Evolutionary conservation across 1,140 invertebrate genomes (phyloP).

Genomic region (Drosophila quadrilineata): DNA sequence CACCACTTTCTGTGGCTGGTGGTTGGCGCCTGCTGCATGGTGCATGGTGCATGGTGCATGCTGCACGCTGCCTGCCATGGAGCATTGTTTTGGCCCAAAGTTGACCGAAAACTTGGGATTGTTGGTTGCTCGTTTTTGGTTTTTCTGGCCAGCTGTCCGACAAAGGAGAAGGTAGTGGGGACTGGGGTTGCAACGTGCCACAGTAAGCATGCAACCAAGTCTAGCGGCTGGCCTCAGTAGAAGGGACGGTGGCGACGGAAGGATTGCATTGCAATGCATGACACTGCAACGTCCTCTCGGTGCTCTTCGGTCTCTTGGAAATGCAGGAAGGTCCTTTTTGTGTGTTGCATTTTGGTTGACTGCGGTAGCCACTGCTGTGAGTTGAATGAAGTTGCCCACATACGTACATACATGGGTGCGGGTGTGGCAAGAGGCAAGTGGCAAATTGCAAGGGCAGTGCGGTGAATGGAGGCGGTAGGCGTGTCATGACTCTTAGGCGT

Average conservation of each 20-base stretch:
- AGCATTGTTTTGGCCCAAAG: conserved; percentile 76
- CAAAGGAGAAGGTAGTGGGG: not conserved
- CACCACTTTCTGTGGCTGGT: not conserved
- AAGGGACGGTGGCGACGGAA: conserved; percentile 2
- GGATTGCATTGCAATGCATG: conserved; percentile 55
- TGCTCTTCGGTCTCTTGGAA: too few relatives aligned
- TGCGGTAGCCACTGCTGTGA: not conserved
- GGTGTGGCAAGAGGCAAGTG: too few relatives aligned
- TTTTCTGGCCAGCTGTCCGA: conserved; percentile 34
- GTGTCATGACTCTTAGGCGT: conserved; percentile 41
- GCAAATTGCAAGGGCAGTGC: too few relatives aligned
- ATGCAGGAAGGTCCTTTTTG: conserved; percentile 17
- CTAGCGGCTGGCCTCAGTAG: not conserved
- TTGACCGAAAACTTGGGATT: conserved; percentile 79
- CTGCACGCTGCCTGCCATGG: not conserved
- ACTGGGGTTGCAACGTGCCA: too few relatives aligned
- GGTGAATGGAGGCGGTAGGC: not conserved
- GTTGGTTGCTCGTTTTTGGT: conserved; percentile 72
- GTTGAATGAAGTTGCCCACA: not conserved
- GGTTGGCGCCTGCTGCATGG: not conserved
- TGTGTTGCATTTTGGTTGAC: conserved; percentile 10
- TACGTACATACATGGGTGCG: too few relatives aligned
- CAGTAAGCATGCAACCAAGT: not conserved
- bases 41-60: conserved; percentile 15
- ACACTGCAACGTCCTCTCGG: conserved; percentile 31